Percentiles rank a stretch among this genome's conserved stretches.
These are phyloP conservation scores for Caenorhabditis japonica DNA, from an alignment of 2,888 invertebrate species.

Conservation along the genomic window DNA sequence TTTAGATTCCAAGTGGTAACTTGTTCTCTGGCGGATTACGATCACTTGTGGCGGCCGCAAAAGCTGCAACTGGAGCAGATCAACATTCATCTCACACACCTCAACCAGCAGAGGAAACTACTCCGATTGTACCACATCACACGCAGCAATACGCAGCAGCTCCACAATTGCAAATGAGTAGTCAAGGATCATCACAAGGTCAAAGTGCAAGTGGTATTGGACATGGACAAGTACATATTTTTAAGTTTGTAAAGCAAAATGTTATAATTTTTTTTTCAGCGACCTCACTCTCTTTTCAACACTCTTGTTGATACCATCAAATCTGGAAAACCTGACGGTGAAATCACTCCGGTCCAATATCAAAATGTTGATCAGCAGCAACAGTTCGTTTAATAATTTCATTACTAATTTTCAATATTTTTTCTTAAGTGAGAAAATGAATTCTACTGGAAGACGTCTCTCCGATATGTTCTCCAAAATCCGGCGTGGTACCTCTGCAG, in stretches of 20 bases:
- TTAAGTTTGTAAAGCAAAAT: conserved; percentile 31
- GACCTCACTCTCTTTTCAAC: conserved; percentile 69
- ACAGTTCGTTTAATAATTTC: conserved; percentile 31
- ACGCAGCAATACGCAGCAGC: conserved; percentile 30
- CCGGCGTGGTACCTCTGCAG: conserved; percentile 55
- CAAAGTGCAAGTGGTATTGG: conserved; percentile 30
- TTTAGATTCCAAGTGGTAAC: conserved; percentile 70
- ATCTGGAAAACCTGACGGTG: conserved; percentile 74
- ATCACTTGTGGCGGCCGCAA: conserved; percentile 73
- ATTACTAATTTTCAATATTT: too few relatives aligned
- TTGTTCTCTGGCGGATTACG: conserved; percentile 75
- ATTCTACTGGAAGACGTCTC: conserved; percentile 65
- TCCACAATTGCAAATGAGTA: conserved; percentile 20
- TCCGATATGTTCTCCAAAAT: conserved; percentile 74
- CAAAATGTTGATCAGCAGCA: conserved; percentile 47
- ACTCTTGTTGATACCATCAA: conserved; percentile 76
- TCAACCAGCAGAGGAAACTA: conserved; percentile 49
- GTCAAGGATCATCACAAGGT: conserved; percentile 21
- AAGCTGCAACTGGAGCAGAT: conserved; percentile 64
- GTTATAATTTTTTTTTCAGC: conserved; percentile 54
- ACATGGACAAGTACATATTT: conserved; percentile 21
- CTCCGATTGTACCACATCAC: conserved; percentile 38
- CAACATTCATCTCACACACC: conserved; percentile 45
- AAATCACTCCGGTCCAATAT: conserved; percentile 55
- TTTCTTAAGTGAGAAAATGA: too few relatives aligned